Percentiles rank a stretch among this genome's conserved stretches.
phyloP scores from a whole-genome alignment of 1,140 invertebrate genomes.

The Drosophila arawakana region DNA sequence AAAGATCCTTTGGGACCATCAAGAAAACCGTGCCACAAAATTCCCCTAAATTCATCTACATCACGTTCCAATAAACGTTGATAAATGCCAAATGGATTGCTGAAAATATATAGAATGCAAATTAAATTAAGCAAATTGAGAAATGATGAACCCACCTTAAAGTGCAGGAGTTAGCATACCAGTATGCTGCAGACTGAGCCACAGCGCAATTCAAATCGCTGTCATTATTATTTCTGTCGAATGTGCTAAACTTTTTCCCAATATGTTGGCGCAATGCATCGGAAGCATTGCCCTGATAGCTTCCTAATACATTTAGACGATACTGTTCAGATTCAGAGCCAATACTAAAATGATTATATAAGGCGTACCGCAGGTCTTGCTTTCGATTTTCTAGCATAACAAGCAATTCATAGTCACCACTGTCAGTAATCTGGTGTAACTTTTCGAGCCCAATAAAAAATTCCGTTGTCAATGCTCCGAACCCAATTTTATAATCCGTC shows the following conservation, averaged over 20 bases:
- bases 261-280: slow-evolving; percentile 63
- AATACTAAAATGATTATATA: slow-evolving; percentile 70
- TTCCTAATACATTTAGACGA: slow-evolving; percentile 59
- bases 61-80: slow-evolving; percentile 59
- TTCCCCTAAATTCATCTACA: slow-evolving; percentile 60
- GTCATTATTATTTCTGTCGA: slow-evolving; percentile 63
- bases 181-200: slow-evolving; percentile 63
- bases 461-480: slow-evolving; percentile 46
- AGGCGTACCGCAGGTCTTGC: slow-evolving; percentile 54
- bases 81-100: slow-evolving; percentile 70
- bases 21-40: slow-evolving; percentile 66
- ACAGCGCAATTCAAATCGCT: slow-evolving; percentile 60
- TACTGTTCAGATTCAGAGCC: slow-evolving; percentile 67
- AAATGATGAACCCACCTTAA: slow-evolving; percentile 40
- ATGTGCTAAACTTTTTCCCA: slow-evolving; percentile 69
- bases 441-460: slow-evolving; percentile 72
- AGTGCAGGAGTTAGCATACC: slow-evolving; percentile 62
- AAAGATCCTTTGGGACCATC: slow-evolving; percentile 70
- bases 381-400: slow-evolving; percentile 62
- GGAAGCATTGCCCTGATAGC: slow-evolving; percentile 57
- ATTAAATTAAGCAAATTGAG: not conserved
- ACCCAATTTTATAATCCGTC: slow-evolving; percentile 68
- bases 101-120: slow-evolving; percentile 9
- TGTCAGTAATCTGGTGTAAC: slow-evolving; percentile 57
- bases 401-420: slow-evolving; percentile 63